Base-by-base conservation (phyloP, 2,797 vertebrate genomes). In the Enoplosus armatus region DNA sequence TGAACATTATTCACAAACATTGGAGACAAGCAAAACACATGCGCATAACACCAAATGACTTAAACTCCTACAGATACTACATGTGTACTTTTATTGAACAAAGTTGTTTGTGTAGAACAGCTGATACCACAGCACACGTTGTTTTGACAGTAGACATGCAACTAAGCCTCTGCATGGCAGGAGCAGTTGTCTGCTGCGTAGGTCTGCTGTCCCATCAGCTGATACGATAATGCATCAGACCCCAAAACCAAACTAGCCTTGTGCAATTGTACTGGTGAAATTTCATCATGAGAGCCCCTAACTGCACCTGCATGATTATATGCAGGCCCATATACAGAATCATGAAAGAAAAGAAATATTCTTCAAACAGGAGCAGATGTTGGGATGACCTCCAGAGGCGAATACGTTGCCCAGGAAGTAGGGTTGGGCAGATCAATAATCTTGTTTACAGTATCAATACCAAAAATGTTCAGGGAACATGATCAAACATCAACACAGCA, bases 221-320 rank as follows among this genome's bases (percentile, higher is more conserved):
- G 22, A 50, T 7, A 16, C 4, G 7, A 22, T 6, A 29, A 39
- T 7, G 16, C 2, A 45, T 51, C n/a, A 50, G 6, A 50, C 48
- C 8, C 20, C 20, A 55, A 45, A 83, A 66, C 27, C 75, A 75
- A 67, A 67, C 50, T 2, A 29, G 9, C 22, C 61, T 45, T 48
- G 26, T 47, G 59, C 41, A 55, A n/a, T 1, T 48, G n/a, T 35
- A 31, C 16, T 15, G 4, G 29, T 18, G 10, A 47, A 22, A 41
- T 35, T 43, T 41, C 20, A 47, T 0, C 14, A 9, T 4, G 10
- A 47, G 31, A 37, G 20, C 20, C 5, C 43, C 4, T n/a, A 33
- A 43, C 20, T 14, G 37, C 39, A 41, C 43, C 16, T 43, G 31
- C 39, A 41, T 1, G 11, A 1, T 35, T 22, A 35, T 9, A 35